Evolutionary conservation across 2,888 invertebrate genomes (phyloP).

Genomic region (Galeopsomyia nigrocyanea): DNA sequence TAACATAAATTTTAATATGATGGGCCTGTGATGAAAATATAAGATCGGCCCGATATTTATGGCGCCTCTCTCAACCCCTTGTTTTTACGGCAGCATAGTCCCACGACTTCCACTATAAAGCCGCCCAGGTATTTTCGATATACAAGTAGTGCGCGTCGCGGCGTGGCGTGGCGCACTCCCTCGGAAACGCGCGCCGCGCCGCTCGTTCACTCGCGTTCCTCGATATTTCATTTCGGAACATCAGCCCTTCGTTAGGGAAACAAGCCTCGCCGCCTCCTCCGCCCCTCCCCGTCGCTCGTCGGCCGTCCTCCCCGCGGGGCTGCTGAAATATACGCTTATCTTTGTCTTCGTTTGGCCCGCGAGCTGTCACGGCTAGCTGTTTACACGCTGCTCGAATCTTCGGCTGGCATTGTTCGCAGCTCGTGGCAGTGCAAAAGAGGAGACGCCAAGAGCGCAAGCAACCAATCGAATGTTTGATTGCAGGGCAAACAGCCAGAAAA

Average conservation of each 20-base stretch:
- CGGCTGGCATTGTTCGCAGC: neutral
- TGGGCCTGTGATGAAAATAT: constrained; percentile 68
- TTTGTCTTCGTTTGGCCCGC: constrained; percentile 45
- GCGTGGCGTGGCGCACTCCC: neutral
- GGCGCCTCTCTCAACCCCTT: constrained; percentile 46
- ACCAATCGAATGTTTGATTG: constrained; percentile 19
- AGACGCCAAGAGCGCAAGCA: neutral
- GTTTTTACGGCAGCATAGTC: constrained; percentile 19
- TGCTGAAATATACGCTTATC: constrained; percentile 31
- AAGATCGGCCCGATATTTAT: constrained; percentile 67
- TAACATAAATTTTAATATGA: constrained; percentile 69
- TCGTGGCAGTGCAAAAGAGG: too few species aligned
- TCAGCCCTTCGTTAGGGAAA: constrained; percentile 45
- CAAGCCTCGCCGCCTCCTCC: constrained; percentile 14
- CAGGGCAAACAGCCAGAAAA: constrained; percentile 20
- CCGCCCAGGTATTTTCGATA: constrained; percentile 46
- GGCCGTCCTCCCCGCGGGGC: neutral
- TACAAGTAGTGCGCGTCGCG: constrained; percentile 33
- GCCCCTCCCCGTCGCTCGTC: neutral
- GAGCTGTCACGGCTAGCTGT: constrained; percentile 7
- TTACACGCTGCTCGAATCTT: constrained; percentile 26
- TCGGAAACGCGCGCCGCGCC: neutral
- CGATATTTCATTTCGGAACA: constrained; percentile 45
- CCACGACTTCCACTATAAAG: neutral
- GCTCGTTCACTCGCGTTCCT: constrained; percentile 21